Base-by-base conservation (phyloP, 2,113 vertebrate species). In the Pomatorhinus ruficollis region DNA sequence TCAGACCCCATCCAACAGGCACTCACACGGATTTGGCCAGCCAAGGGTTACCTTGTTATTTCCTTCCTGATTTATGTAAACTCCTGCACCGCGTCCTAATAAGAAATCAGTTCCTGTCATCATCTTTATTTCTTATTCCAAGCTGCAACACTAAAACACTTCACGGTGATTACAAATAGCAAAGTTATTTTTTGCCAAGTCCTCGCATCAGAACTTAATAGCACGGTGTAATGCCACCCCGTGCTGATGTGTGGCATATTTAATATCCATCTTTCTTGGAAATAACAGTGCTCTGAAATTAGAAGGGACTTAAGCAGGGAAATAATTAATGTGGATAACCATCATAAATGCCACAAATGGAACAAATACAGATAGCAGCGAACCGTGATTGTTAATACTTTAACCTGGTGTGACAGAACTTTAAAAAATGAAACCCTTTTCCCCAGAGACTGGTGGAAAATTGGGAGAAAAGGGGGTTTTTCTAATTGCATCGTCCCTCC, bases 241-340 rank as follows among this genome's bases (percentile, higher is more conserved):
- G 92, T 31, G 87, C 97, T 97, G 97, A 97, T 97, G 96, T 89
- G 97, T 98, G 98, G 98, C 98, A 97, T 98, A 97, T 97, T 97
- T 97, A 98, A 98, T 97, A 98, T 96, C 97, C 97, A 93, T 98
- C 98, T 97, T 98, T 96, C 97, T 97, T 96, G 95, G 97, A 97
- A 98, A 97, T 96, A 97, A 98, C 96, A 96, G 93, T 77, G 80
- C 69, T 97, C 96, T 93, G 96, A 97, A 98, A 98, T 98, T 97
- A 98, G 97, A 97, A 97, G 88, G 97, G 97, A 97, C 97, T 98
- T 98, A 22, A 97, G 95, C 93, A 92, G 97, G 0, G 14, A 97
- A 98, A 98, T 98, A 98, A 98, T 98, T 98, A 98, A 98, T 96
- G 97, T 97, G 93, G 97, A 97, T 97, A 97, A 97, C 96, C 80